phyloP scores from a whole-genome alignment of 2,113 vertebrate species.

The Aplodontia rufa region DNA sequence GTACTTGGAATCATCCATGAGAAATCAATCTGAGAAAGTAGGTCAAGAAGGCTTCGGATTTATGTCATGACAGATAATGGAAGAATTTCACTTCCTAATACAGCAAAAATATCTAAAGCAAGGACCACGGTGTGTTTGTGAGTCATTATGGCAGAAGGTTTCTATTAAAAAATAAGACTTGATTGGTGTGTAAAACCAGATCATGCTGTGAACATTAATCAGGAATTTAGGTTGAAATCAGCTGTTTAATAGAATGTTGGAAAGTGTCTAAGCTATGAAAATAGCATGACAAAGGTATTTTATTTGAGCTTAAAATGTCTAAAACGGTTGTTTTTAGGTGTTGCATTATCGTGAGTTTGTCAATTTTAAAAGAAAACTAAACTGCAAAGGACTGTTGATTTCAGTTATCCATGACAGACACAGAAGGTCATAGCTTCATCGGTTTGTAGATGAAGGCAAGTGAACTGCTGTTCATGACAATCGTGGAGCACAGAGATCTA shows the following conservation, averaged over 20 bases:
- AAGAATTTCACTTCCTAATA: not conserved
- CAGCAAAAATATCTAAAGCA: not conserved
- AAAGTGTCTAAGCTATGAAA: constrained; percentile 4
- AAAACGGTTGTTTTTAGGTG: not conserved
- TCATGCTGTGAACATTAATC: not conserved
- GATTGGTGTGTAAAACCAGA: not conserved
- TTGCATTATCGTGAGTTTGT: not conserved
- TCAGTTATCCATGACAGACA: not conserved
- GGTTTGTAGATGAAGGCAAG: not conserved
- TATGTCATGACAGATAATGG: not conserved
- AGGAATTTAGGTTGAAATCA: not conserved
- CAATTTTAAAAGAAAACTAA: not conserved
- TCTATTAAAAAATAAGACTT: not conserved
- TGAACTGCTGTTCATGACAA: not conserved
- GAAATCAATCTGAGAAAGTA: not conserved
- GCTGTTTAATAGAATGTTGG: not conserved
- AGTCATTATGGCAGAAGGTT: not conserved
- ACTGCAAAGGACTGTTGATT: not conserved
- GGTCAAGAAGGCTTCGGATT: not conserved
- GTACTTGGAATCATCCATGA: not conserved
- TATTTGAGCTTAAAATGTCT: not conserved
- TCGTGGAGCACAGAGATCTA: not conserved
- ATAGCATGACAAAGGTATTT: not conserved
- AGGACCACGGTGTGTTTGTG: not conserved
- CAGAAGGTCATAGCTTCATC: not conserved